Evolutionary conservation across 2,113 vertebrate species (phyloP).

Genomic region (Callorhinus ursinus): DNA sequence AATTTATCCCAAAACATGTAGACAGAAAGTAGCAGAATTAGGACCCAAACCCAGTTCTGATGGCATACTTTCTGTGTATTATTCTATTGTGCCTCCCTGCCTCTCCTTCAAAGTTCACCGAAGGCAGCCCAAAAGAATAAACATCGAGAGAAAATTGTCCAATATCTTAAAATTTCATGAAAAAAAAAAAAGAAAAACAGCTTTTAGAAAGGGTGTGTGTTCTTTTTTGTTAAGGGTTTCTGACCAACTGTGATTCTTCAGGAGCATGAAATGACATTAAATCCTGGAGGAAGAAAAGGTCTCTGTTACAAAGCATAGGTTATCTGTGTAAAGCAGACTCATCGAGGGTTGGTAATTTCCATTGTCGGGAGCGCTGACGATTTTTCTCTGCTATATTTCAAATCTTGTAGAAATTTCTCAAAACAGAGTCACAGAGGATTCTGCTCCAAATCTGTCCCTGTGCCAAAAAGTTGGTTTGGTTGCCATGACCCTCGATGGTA

Average conservation of each 20-base stretch:
- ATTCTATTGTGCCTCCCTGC: rapidly evolving
- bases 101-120: not conserved
- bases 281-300: not conserved
- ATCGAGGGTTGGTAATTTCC: not conserved
- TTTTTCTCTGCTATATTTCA: not conserved
- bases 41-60: not conserved
- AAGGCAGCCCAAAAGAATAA: slow-evolving; percentile 6
- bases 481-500: not conserved
- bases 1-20: not conserved
- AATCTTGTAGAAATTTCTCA: not conserved
- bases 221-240: not conserved
- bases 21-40: not conserved
- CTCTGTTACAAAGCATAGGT: not conserved
- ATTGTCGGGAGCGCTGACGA: not conserved
- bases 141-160: not conserved
- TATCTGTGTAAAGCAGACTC: not conserved
- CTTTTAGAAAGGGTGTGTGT: not conserved
- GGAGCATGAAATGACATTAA: not conserved
- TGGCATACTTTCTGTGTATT: not conserved
- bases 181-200: not conserved
- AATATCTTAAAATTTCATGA: not conserved
- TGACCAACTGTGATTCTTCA: not conserved
- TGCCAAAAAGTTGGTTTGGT: not conserved
- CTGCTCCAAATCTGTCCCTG: not conserved
- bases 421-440: not conserved